Percentiles rank a stretch among this genome's conserved stretches.
These are phyloP conservation scores for Anastrepha obliqua DNA, from an alignment of 1,140 invertebrate species.

Conservation along the genomic window DNA sequence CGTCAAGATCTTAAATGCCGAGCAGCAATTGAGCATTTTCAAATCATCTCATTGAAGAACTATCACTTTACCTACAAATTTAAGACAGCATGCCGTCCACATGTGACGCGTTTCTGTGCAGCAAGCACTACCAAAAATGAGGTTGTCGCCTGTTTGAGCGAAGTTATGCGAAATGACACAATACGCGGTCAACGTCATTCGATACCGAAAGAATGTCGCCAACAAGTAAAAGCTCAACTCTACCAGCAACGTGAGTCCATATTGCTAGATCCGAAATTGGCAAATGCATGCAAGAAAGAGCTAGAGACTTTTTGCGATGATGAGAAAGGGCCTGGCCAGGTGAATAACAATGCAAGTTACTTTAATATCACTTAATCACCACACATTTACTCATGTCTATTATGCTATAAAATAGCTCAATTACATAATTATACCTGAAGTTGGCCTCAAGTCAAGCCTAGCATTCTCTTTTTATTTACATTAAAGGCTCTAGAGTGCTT, in stretches of 20 bases:
- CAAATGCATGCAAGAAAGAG: conserved; percentile 84
- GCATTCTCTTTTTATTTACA: neutral
- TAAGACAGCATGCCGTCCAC: conserved; percentile 92
- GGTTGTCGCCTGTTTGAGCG: conserved; percentile 93
- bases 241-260: conserved; percentile 92
- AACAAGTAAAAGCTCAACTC: conserved; percentile 90
- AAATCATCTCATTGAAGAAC: conserved; percentile 93
- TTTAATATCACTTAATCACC: conserved; percentile 45
- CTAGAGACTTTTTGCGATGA: conserved; percentile 84
- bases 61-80: conserved; percentile 97
- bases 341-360: conserved; percentile 74
- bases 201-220: conserved; percentile 89
- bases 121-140: conserved; percentile 87
- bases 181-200: conserved; percentile 84
- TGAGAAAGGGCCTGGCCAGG: conserved; percentile 85
- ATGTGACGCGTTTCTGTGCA: conserved; percentile 88
- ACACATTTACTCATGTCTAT: conserved; percentile 26
- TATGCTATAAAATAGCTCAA: neutral
- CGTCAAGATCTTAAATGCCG: conserved; percentile 88
- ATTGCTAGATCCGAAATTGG: conserved; percentile 87
- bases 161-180: conserved; percentile 92
- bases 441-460: neutral
- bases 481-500: conserved; percentile 91
- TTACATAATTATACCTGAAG: no score
- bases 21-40: conserved; percentile 95